Base-by-base conservation (phyloP, 2,888 invertebrate genomes). In the Drosophila rubida region DNA sequence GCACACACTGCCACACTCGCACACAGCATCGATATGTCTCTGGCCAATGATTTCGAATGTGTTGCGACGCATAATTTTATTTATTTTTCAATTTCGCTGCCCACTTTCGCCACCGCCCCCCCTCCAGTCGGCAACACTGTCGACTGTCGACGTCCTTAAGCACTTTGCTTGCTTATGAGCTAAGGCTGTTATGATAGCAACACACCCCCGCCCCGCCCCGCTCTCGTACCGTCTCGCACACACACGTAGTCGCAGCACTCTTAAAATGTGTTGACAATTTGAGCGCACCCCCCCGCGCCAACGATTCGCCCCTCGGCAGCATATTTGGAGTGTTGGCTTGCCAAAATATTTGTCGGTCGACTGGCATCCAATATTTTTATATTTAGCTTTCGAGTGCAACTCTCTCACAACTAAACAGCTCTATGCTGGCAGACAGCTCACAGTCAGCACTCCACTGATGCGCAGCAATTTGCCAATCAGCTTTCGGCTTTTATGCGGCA, bases 21-120 rank as follows among this genome's bases (percentile, higher is more conserved):
- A 41, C 46, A 42, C 55, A 50, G 2, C 73, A 76, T 71, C 55
- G 76, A 76, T 72, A 68, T 68, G 58, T 62, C 37, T 62, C 41
- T 67, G 62, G 69, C 74, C 60, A 83, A 85, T 76, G 80, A 80
- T 77, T 83, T 80, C 60, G 32, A 75, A 86, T 77, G 68, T 68
- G 77, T 78, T 84, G 73, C 70, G 68, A 75, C 69, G 81, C 87
- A 87, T 84, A 82, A 87, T 82, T 84, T 84, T 82, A 84, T 82
- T 87, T 82, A 87, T 84, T 82, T 82, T 82, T 82, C 84, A 82
- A 82, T 82, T 82, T 82, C 50, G 69, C 67, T 72, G 69, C 58
- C 48, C 64, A 49, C 27, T 59, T 42, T 25, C 45, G 27, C 22
- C 50, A 27, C 39, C 19, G 14, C 14, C 6, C 14, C 6, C 13